A percentile compares a stretch with the other conserved stretches of the same genome.
phyloP scores from a whole-genome alignment of 2,888 invertebrate species.

The Autographa gamma region DNA sequence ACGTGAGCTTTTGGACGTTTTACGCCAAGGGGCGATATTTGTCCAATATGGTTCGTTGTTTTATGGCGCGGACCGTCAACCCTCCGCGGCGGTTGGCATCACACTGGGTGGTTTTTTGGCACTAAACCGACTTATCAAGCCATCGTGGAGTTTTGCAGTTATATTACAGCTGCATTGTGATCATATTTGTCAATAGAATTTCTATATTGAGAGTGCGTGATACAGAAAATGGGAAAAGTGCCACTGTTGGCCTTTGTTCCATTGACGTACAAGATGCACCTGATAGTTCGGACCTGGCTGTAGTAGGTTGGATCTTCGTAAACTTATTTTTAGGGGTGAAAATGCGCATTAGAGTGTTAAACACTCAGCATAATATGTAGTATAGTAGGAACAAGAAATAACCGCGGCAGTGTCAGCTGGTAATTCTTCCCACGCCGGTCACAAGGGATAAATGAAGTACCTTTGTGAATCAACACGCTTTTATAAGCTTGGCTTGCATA shows the following conservation, averaged over 20 bases:
- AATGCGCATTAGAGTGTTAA: neutral
- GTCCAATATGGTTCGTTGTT: slow-evolving; percentile 41
- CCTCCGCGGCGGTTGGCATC: slow-evolving; percentile 74
- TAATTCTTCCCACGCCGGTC: slow-evolving; percentile 16
- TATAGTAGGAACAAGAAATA: neutral
- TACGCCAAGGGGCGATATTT: slow-evolving; percentile 68
- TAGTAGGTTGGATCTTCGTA: neutral
- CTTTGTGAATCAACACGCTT: slow-evolving; percentile 30
- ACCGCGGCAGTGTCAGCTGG: neutral
- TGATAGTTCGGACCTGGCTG: slow-evolving; percentile 10
- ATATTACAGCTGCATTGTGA: slow-evolving; percentile 57
- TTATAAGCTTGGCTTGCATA: slow-evolving; percentile 34
- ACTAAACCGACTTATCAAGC: slow-evolving; percentile 70
- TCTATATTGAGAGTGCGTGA: slow-evolving; percentile 50
- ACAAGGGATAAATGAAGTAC: slow-evolving; percentile 23
- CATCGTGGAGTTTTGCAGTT: slow-evolving; percentile 57
- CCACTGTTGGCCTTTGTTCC: slow-evolving; percentile 30
- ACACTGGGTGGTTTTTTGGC: slow-evolving; percentile 82
- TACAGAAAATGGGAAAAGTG: slow-evolving; percentile 47
- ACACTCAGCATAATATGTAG: neutral
- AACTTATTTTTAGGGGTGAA: slow-evolving; percentile 11
- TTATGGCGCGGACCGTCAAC: slow-evolving; percentile 66
- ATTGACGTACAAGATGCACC: slow-evolving; percentile 26
- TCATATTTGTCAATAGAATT: slow-evolving; percentile 60
- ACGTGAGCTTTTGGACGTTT: slow-evolving; percentile 64